Conservation (phyloP, 2,888 invertebrate genomes). For the Drosophila atroscutellata region DNA sequence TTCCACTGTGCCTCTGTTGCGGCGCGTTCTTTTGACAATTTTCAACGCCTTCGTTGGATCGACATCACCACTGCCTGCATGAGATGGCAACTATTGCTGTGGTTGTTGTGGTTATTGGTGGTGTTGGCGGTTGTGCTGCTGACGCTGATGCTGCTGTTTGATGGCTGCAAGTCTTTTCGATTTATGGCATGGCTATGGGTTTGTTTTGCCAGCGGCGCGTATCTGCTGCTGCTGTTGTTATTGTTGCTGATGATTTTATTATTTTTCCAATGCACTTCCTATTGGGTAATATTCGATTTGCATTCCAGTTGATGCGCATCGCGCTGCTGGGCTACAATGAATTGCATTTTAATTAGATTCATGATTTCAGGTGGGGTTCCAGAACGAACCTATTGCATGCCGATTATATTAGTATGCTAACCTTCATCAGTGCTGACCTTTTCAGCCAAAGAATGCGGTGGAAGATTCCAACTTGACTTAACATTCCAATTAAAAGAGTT, state of each 20-base stretch:
- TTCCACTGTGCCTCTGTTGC: slow-evolving; percentile 59
- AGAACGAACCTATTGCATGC: slow-evolving; percentile 46
- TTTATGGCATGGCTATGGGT: slow-evolving; percentile 46
- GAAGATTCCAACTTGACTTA: slow-evolving; percentile 3
- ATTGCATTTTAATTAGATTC: slow-evolving; percentile 81
- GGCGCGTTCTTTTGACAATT: slow-evolving; percentile 81
- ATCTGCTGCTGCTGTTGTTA: slow-evolving; percentile 39
- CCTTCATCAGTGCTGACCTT: slow-evolving; percentile 43
- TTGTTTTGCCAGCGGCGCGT: slow-evolving; percentile 69
- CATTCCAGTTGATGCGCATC: slow-evolving; percentile 74
- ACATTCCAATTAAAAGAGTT: slow-evolving; percentile 53
- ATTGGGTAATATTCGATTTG: slow-evolving; percentile 80
- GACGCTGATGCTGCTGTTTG: slow-evolving; percentile 73
- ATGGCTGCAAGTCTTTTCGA: slow-evolving; percentile 53
- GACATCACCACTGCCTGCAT: slow-evolving; percentile 65
- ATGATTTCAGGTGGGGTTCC: slow-evolving; percentile 65
- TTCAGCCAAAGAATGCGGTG: slow-evolving; percentile 9
- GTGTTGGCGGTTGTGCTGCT: slow-evolving; percentile 21
- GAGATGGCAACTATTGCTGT: slow-evolving; percentile 73
- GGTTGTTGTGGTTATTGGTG: slow-evolving; percentile 36
- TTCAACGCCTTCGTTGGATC: slow-evolving; percentile 80
- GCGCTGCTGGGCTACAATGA: slow-evolving; percentile 61
- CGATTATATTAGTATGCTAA: slow-evolving; percentile 16
- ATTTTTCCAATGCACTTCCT: slow-evolving; percentile 74
- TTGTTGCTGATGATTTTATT: slow-evolving; percentile 76